phyloP scores from a whole-genome alignment of 1,140 invertebrate species.

The Euura lappo region DNA sequence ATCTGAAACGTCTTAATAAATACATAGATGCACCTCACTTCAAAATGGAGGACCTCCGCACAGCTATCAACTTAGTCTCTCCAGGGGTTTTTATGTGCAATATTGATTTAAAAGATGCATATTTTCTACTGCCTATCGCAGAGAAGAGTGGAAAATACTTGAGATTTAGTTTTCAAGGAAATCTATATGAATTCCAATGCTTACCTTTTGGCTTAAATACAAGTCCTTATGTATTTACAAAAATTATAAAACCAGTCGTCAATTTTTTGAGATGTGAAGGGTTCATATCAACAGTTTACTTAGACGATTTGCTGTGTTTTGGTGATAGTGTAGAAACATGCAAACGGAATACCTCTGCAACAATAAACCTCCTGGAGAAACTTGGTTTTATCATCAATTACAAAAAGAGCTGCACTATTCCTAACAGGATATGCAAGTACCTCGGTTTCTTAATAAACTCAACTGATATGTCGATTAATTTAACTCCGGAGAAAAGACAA shows the following conservation, averaged over 20 bases:
- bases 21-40: conserved; percentile 25
- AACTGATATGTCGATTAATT: neutral
- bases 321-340: conserved; percentile 33
- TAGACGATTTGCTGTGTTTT: conserved; percentile 22
- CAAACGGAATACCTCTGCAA: neutral
- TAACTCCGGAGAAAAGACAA: conserved; percentile 8
- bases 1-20: conserved; percentile 27
- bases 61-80: conserved; percentile 19
- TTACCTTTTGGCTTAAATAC: conserved; percentile 14
- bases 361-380: conserved; percentile 7
- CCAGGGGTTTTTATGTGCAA: conserved; percentile 14
- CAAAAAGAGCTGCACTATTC: conserved; percentile 14
- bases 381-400: conserved; percentile 22
- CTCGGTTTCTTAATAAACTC: conserved; percentile 20
- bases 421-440: conserved; percentile 19
- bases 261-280: conserved; percentile 12
- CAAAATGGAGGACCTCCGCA: conserved; percentile 26
- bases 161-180: conserved; percentile 19
- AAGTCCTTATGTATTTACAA: conserved; percentile 23
- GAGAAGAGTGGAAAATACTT: conserved; percentile 18
- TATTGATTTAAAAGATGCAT: conserved; percentile 24
- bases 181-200: conserved; percentile 24
- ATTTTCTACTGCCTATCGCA: conserved; percentile 25
- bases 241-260: conserved; percentile 24
- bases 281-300: conserved; percentile 17